Base-by-base conservation (phyloP, 2,797 vertebrate genomes). In the Bovichtus variegatus region DNA sequence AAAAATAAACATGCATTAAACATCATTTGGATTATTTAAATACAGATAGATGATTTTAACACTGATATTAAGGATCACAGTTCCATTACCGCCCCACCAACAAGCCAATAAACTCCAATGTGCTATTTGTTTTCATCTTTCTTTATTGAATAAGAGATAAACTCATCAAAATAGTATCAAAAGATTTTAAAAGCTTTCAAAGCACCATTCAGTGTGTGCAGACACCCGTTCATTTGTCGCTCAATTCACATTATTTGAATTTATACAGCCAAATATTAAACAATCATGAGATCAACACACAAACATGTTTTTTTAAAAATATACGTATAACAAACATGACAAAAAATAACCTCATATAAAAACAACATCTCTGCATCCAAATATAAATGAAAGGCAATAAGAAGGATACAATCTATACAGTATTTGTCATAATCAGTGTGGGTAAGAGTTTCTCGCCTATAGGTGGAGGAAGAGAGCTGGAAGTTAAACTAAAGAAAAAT, bases 161-260 rank as follows among this genome's bases (percentile, higher is more conserved):
- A 71, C 3, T 71, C 12, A 23, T 71, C 9, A 71, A 75, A 58
- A 78, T 12, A 71, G 11, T 60, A 58, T 69, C 27, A 86, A 70
- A 51, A 54, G 1, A 59, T 63, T 71, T 54, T 9, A 50, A 71
- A 70, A 44, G 23, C 11, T 51, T 84, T 23, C 19, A 59, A 77
- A 76, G 59, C 54, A 80, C 55, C 47, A 21, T 89, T 92, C 93
- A 94, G 93, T 93, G 93, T 86, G 80, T 89, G 72, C 76, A 92
- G 92, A 93, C 90, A 93, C 90, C 93, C 89, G 93, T 91, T 92
- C 90, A 62, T 81, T 75, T 72, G 18, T 71, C 27, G 15, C 38
- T 80, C 40, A 65, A 4, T 55, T 79, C 40, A 80, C 66, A 78
- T 55, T 3, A 67, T 50, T 73, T 34, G n/a, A 65, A 71, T 79